phyloP scores from a whole-genome alignment of 2,888 invertebrate genomes.

The Eupithecia pulchellata region DNA sequence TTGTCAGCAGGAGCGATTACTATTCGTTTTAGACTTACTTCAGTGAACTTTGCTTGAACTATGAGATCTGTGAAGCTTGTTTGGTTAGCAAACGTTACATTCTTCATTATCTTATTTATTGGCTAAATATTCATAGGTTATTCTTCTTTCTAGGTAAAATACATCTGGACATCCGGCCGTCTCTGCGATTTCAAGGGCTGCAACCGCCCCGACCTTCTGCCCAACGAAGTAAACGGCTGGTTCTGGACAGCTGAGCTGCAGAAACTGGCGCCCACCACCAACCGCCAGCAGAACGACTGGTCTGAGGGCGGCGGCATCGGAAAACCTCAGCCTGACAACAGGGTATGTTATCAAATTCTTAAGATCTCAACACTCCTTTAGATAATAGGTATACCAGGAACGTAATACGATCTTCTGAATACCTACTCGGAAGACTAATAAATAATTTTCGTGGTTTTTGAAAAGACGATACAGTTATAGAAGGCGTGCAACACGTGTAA shows the following conservation, averaged over 20 bases:
- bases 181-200: conserved; percentile 96
- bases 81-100: too few relatives aligned
- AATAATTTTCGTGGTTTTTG: neutral
- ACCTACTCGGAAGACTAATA: neutral
- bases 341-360: conserved; percentile 68
- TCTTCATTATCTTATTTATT: too few relatives aligned
- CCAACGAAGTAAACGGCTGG: conserved; percentile 93
- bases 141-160: conserved; percentile 87
- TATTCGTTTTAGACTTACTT: neutral
- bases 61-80: neutral
- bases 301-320: conserved; percentile 94
- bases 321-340: conserved; percentile 94
- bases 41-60: neutral
- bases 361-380: neutral
- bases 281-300: conserved; percentile 95
- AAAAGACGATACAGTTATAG: neutral
- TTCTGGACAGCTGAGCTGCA: conserved; percentile 96
- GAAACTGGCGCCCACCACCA: conserved; percentile 93
- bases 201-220: conserved; percentile 93
- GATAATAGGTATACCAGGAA: too few relatives aligned
- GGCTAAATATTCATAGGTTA: neutral
- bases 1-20: too few relatives aligned
- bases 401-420: too few relatives aligned
- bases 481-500: neutral
- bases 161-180: conserved; percentile 96